Conservation (phyloP, 2,113 vertebrate species). For the human region DNA sequence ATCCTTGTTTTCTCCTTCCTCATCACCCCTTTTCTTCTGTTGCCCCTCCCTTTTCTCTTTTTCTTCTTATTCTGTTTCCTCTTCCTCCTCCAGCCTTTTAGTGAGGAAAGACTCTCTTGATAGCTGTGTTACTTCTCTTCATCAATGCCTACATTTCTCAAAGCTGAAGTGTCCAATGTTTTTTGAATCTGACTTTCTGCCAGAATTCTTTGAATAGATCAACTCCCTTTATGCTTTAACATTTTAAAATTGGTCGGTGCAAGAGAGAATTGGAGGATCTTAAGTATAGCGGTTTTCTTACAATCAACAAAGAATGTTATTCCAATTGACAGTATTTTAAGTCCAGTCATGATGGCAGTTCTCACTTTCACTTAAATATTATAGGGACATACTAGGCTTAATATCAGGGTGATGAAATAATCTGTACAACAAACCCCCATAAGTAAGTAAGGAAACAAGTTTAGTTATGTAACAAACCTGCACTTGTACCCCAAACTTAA, state of each 20-base stretch:
- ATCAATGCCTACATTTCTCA: neutral
- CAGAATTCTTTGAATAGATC: constrained; percentile 31
- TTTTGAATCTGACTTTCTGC: neutral
- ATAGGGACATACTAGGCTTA: neutral
- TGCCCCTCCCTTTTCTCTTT: neutral
- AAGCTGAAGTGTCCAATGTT: neutral
- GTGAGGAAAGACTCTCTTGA: neutral
- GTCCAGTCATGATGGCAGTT: neutral
- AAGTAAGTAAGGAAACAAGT: too few species aligned
- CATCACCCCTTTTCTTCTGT: too few species aligned
- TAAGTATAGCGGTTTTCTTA: neutral
- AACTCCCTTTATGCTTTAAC: neutral
- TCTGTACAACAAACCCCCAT: too few species aligned
- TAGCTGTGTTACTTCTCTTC: neutral
- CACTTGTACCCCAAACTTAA: too few species aligned
- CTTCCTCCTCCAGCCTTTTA: neutral
- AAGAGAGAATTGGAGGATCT: neutral
- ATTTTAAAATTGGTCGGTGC: neutral
- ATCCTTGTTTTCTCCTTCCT: neutral
- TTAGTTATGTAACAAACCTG: too few species aligned
- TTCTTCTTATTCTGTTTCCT: neutral
- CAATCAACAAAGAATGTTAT: neutral
- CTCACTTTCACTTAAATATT: neutral
- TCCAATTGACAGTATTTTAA: neutral
- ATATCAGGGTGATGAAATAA: too few species aligned